Base-by-base conservation (phyloP, 2,113 vertebrate genomes). In the Hippocampus barbouri region DNA sequence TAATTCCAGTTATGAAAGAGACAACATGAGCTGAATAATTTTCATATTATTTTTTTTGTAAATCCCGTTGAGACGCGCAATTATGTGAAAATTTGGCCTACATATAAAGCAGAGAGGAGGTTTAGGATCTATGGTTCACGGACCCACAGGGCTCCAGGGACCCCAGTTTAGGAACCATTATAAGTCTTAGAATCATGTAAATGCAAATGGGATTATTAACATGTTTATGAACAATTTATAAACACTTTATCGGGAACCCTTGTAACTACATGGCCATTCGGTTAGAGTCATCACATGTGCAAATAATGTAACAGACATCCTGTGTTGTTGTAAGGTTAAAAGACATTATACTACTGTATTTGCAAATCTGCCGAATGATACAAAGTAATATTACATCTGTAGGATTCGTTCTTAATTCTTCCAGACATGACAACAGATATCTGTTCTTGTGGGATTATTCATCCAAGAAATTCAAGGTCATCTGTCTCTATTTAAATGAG, bases 401-500 rank as follows among this genome's bases (percentile, higher is more conserved):
- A 20, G 2, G 11, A 65, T 8, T 3, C 41, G 3, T 66, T 66
- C 23, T 47, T 61, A 8, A 16, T 18, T 25, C 6, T 47, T 16
- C 23, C n/a, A 45, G 12, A 7, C 16, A 43, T 72, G 56, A 72
- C 78, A 67, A 23, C 15, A 20, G 49, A 68, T 69, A 76, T 78
- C 56, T 70, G 71, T 38, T 60, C 45, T 77, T 77, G 59, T 70
- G 72, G 67, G 71, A 72, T 68, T 59, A 74, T 73, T 80, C 68
- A 73, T 85, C 74, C 73, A 73, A 38, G 53, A 69, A 69, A 72
- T 45, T 67, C 49, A 18, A 59, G 60, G 74, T 70, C 70, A 59
- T 83, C 83, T 82, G 76, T 86, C 79, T 73, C 57, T 72, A 74
- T 64, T 78, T 70, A 67, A 80, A 75, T 77, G 72, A 65, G 83